Conservation (phyloP, 2,888 invertebrate genomes). For the Heliothis peltigera region DNA sequence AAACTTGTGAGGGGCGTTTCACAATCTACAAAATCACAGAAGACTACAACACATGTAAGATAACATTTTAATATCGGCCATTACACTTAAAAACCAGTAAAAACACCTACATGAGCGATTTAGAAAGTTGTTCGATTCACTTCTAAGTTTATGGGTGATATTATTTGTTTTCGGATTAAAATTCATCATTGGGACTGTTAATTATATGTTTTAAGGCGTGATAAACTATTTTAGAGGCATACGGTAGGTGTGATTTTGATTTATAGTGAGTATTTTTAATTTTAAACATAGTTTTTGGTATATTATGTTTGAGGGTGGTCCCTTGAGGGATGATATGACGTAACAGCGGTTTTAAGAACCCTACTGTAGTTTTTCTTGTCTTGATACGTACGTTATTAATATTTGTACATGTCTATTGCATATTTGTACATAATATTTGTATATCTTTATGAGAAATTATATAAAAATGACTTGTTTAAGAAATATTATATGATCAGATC, state of each 20-base stretch:
- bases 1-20: constrained; percentile 47
- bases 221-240: background rate
- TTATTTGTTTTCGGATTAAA: constrained; percentile 49
- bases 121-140: constrained; percentile 47
- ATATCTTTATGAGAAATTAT: no score
- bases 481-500: no score
- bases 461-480: no score
- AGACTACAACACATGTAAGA: constrained; percentile 49
- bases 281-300: background rate
- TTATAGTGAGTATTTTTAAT: no score
- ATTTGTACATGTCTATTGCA: background rate
- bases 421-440: background rate
- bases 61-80: background rate
- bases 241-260: background rate
- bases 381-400: background rate
- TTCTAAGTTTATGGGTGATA: background rate
- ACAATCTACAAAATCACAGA: constrained; percentile 11
- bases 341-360: constrained; percentile 13
- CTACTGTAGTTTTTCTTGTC: background rate
- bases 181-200: constrained; percentile 9
- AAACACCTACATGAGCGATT: background rate
- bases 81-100: background rate
- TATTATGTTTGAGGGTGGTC: constrained; percentile 6
- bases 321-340: constrained; percentile 31
- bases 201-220: background rate